Percentiles rank a stretch among this genome's conserved stretches.
Conservation (phyloP, 64 coral and sea anemone genomes). For the Porites australiensis region DNA sequence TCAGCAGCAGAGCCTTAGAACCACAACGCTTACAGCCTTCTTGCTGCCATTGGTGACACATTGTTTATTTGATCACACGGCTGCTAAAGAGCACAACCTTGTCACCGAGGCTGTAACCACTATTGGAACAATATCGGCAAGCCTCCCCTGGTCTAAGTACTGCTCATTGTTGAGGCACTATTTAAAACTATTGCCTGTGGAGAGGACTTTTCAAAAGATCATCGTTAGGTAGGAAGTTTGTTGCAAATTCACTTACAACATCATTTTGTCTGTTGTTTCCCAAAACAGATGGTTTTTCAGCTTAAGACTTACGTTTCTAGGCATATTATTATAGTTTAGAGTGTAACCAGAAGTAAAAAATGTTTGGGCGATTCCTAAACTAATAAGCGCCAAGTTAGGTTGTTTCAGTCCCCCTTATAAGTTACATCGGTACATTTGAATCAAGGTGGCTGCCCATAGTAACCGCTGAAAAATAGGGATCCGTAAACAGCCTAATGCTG, state of each 20-base stretch:
- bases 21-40: slow-evolving; percentile 67
- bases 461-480: no score
- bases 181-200: slow-evolving; percentile 68
- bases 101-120: slow-evolving; percentile 83
- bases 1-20: slow-evolving; percentile 56
- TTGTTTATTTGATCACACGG: slow-evolving; percentile 83
- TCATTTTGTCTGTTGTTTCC: neutral
- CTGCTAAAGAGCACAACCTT: slow-evolving; percentile 83
- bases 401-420: no score
- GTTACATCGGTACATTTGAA: no score
- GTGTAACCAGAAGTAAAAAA: no score
- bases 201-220: slow-evolving; percentile 79
- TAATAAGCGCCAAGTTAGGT: no score
- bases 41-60: slow-evolving; percentile 91
- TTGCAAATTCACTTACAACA: neutral
- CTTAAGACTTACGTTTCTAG: no score
- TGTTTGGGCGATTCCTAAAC: no score
- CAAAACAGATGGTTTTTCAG: neutral
- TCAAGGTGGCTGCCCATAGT: no score
- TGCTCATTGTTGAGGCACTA: slow-evolving; percentile 80
- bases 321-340: no score
- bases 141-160: slow-evolving; percentile 90
- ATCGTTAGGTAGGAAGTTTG: slow-evolving; percentile 76
- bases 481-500: no score
- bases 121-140: slow-evolving; percentile 76